A percentile compares a stretch with the other conserved stretches of the same genome.
phyloP scores from a whole-genome alignment of 92 coral and sea anemone genomes.

The Blastomussa wellsi region DNA sequence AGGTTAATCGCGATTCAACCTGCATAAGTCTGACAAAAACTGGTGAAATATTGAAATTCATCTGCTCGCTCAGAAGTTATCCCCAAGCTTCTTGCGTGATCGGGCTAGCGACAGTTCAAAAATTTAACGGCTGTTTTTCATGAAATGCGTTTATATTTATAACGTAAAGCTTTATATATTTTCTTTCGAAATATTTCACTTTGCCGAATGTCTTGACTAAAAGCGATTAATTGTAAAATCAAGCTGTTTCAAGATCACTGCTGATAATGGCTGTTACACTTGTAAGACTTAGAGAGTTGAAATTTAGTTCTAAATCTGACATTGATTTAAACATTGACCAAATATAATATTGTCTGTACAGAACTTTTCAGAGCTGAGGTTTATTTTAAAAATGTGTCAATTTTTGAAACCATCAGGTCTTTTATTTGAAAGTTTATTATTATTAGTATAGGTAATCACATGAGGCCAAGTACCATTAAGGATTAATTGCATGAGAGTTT shows the following conservation, averaged over 20 bases:
- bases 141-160: not conserved
- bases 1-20: constrained; percentile 9
- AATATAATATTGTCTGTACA: not conserved
- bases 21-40: not conserved
- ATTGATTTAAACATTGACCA: not conserved
- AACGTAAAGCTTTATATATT: not conserved
- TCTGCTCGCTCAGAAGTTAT: not conserved
- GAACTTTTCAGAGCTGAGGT: no score
- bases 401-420: no score
- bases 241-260: not conserved
- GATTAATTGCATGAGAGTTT: no score
- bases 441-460: no score
- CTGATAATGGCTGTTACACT: not conserved
- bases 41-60: not conserved
- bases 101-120: constrained; percentile 12
- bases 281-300: not conserved
- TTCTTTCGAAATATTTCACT: not conserved
- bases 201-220: not conserved
- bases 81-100: constrained; percentile 6
- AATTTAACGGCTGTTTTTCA: not conserved
- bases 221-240: not conserved
- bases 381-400: no score
- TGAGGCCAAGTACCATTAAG: no score
- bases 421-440: no score
- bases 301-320: not conserved